Conservation (phyloP, 2,888 invertebrate genomes). For the Archaeoteleia sp. region DNA sequence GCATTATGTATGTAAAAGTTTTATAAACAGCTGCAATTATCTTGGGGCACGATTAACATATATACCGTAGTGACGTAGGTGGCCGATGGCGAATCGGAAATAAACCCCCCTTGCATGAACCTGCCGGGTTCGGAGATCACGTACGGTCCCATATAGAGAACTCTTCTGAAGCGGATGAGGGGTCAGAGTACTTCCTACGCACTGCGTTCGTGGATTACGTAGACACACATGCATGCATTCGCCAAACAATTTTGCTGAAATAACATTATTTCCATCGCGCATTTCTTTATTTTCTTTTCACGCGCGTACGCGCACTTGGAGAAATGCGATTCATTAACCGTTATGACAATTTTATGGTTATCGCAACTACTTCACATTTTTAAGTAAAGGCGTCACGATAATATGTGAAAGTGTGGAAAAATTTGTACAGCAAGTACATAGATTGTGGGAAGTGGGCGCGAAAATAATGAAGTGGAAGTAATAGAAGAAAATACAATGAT, state of each 20-base stretch:
- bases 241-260: conserved; percentile 11
- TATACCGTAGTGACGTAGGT: conserved; percentile 43
- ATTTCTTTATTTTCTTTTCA: conserved; percentile 2
- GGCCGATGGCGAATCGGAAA: conserved; percentile 48
- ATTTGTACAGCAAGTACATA: too few species aligned
- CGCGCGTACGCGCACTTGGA: neutral
- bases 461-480: too few species aligned
- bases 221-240: conserved; percentile 17
- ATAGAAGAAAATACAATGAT: too few species aligned
- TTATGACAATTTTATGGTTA: too few species aligned
- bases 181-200: conserved; percentile 73
- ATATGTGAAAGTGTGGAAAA: too few species aligned
- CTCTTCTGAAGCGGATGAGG: conserved; percentile 68
- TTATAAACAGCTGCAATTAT: conserved; percentile 44
- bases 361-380: too few species aligned
- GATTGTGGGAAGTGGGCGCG: too few species aligned
- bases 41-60: conserved; percentile 44
- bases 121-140: conserved; percentile 60
- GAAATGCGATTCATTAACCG: too few species aligned
- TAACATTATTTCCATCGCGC: neutral
- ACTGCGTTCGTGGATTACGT: conserved; percentile 41
- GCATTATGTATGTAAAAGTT: conserved; percentile 45
- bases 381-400: too few species aligned
- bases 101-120: conserved; percentile 49
- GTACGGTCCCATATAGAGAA: conserved; percentile 65